A percentile compares a stretch with the other conserved stretches of the same genome.
These are phyloP conservation scores for Hyles euphorbiae DNA, from an alignment of 1,140 invertebrate species.

Conservation along the genomic window DNA sequence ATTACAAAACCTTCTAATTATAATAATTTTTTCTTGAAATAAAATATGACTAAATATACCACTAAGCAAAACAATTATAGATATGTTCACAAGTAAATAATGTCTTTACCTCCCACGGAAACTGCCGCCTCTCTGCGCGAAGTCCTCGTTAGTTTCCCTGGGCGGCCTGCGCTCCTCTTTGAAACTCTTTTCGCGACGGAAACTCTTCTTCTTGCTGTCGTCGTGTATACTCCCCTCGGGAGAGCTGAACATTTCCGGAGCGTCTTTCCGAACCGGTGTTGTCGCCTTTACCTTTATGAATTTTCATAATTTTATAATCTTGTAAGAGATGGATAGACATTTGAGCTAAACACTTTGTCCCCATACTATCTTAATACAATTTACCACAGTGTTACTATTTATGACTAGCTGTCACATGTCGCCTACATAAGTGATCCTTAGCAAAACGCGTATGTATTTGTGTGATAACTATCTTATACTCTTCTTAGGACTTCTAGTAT, in stretches of 20 bases:
- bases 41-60: no score
- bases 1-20: no score
- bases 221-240: slow-evolving; percentile 52
- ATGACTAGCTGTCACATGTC: no score
- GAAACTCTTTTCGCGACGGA: slow-evolving; percentile 59
- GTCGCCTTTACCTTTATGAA: slow-evolving; percentile 40
- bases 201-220: slow-evolving; percentile 42
- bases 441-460: no score
- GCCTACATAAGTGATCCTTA: no score
- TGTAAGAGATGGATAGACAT: neutral
- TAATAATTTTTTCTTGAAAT: no score
- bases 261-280: slow-evolving; percentile 53
- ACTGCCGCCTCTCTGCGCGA: slow-evolving; percentile 50
- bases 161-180: slow-evolving; percentile 50
- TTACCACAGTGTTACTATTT: no score
- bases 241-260: slow-evolving; percentile 53
- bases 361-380: no score
- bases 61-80: no score
- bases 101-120: slow-evolving; percentile 45
- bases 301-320: neutral
- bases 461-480: no score
- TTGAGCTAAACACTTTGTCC: no score
- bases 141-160: slow-evolving; percentile 46
- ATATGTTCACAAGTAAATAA: slow-evolving; percentile 8
- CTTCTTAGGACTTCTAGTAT: no score